A percentile compares a stretch with the other conserved stretches of the same genome.
Evolutionary conservation across 2,888 invertebrate genomes (phyloP).

Genomic region (Digitonthophagus gazella): DNA sequence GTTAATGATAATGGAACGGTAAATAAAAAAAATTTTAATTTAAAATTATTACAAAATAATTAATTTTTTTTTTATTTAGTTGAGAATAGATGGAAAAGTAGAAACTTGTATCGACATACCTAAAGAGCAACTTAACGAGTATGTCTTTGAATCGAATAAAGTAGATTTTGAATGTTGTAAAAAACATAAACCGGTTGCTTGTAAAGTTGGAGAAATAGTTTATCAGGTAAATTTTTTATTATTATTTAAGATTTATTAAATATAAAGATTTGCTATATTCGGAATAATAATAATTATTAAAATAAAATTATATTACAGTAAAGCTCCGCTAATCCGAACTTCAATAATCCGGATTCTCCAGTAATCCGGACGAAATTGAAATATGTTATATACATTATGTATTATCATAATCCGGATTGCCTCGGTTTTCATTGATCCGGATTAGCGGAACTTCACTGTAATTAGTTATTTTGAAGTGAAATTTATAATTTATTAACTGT

Average conservation of each 20-base stretch:
- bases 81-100: conserved; percentile 57
- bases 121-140: conserved; percentile 50
- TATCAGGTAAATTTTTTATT: conserved; percentile 49
- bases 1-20: conserved; percentile 53
- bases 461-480: too few relatives aligned
- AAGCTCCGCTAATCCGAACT: too few relatives aligned
- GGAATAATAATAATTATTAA: too few relatives aligned
- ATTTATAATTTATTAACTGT: too few relatives aligned
- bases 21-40: conserved; percentile 32
- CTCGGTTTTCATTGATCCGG: too few relatives aligned
- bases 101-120: conserved; percentile 56
- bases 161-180: conserved; percentile 59
- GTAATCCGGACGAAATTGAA: too few relatives aligned
- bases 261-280: neutral
- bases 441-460: too few relatives aligned
- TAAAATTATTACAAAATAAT: neutral
- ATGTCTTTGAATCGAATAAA: conserved; percentile 53
- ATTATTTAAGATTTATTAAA: neutral
- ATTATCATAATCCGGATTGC: too few relatives aligned
- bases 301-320: too few relatives aligned
- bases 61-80: conserved; percentile 43
- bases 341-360: too few relatives aligned
- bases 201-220: conserved; percentile 53
- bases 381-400: too few relatives aligned
- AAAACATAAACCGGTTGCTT: conserved; percentile 55